Percentiles rank a stretch among this genome's conserved stretches.
Evolutionary conservation across 2,888 invertebrate species (phyloP).

Genomic region (Lepeophtheirus nordmannii): DNA sequence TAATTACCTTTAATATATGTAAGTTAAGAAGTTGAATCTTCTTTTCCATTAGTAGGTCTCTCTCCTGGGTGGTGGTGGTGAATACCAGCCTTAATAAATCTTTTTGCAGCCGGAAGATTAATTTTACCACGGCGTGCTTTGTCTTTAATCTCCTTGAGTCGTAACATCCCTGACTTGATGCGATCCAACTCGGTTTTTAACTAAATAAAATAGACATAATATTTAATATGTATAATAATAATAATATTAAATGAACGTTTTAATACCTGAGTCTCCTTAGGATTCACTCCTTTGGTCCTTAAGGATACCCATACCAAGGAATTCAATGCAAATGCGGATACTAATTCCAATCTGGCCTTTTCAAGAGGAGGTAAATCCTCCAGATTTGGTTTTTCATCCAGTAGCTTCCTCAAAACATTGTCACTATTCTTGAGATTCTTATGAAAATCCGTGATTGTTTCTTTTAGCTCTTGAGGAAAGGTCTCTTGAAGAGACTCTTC

Average conservation of each 20-base stretch:
- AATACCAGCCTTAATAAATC: constrained; percentile 1
- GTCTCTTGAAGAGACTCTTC: not conserved
- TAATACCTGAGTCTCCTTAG: constrained; percentile 11
- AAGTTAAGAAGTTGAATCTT: no score
- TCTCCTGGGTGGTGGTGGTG: not conserved
- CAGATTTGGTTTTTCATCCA: not conserved
- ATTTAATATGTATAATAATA: no score
- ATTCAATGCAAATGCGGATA: constrained; percentile 18
- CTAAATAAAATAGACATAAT: not conserved
- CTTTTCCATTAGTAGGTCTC: no score
- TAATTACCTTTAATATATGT: no score
- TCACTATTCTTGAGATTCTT: not conserved
- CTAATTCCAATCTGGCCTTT: constrained; percentile 3
- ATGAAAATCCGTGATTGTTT: not conserved
- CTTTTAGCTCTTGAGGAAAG: not conserved
- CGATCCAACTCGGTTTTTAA: constrained; percentile 16
- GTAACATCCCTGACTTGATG: constrained; percentile 2
- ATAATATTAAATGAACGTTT: no score
- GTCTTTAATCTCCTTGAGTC: constrained; percentile 18
- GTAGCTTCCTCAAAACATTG: not conserved
- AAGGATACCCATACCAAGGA: constrained; percentile 18
- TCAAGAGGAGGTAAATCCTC: not conserved
- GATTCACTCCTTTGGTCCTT: constrained; percentile 13
- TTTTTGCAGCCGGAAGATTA: constrained; percentile 7
- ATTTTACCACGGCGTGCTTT: not conserved